Conservation (phyloP, 2,113 vertebrate genomes). For the Solenodon paradoxus region DNA sequence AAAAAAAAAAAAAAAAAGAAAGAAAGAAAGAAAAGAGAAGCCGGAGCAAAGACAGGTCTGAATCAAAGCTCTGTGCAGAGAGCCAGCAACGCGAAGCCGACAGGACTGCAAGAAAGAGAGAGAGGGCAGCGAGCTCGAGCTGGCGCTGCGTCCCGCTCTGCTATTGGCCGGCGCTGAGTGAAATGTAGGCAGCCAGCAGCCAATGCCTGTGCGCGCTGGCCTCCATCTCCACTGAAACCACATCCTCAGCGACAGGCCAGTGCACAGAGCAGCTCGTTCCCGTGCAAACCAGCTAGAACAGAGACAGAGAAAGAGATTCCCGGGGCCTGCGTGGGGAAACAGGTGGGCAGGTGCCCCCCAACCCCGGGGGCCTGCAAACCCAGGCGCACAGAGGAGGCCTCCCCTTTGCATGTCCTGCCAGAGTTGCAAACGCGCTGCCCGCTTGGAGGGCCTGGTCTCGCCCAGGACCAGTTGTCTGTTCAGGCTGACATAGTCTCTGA, state of each 20-base stretch:
- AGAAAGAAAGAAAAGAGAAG: no score
- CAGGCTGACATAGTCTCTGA: no score
- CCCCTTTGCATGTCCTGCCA: no score
- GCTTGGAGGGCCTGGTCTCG: no score
- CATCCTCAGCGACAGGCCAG: conserved; percentile 67
- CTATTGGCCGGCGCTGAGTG: conserved; percentile 92
- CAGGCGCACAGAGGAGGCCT: rapidly evolving
- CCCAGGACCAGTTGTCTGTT: no score
- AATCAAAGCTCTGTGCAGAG: conserved; percentile 83
- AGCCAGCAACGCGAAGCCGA: no score
- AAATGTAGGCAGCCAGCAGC: conserved; percentile 91
- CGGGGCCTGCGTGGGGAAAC: not conserved
- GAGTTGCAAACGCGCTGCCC: no score
- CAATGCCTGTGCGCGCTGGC: conserved; percentile 89
- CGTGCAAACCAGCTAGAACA: conserved; percentile 48
- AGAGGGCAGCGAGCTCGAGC: conserved; percentile 79
- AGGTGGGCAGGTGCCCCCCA: conserved; percentile 57
- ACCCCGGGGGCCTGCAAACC: not conserved
- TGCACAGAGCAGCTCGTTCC: conserved; percentile 70
- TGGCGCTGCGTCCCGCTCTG: conserved; percentile 82
- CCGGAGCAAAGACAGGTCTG: conserved; percentile 68
- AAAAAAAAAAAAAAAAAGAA: no score
- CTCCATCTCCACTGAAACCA: conserved; percentile 85
- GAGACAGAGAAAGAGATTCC: not conserved
- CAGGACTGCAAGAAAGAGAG: conserved; percentile 74